Conservation (phyloP, 1,140 invertebrate genomes). For the Macrostomum lignano region DNA sequence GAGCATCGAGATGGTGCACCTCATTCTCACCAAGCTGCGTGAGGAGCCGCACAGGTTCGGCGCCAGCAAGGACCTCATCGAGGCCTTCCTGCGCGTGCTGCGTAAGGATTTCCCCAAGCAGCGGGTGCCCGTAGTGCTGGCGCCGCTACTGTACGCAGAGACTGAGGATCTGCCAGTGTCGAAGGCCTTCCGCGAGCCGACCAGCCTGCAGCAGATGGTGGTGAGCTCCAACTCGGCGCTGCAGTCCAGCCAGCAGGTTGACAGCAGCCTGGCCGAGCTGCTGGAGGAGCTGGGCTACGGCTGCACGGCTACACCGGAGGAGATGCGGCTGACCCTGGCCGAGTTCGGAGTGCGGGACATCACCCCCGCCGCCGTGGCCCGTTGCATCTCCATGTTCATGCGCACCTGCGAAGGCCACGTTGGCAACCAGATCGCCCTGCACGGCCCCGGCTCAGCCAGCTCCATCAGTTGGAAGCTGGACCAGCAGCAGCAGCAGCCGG, state of each 20-base stretch:
- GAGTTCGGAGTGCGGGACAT: constrained; percentile 42
- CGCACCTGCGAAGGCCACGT: constrained; percentile 46
- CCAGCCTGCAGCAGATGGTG: too few relatives aligned
- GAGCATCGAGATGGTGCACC: constrained; percentile 53
- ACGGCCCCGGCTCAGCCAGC: too few relatives aligned
- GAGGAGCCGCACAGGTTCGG: constrained; percentile 31
- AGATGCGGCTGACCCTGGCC: constrained; percentile 50
- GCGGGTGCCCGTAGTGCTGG: constrained; percentile 52
- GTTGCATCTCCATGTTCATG: constrained; percentile 56
- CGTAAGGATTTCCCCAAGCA: constrained; percentile 52
- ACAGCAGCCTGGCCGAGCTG: too few relatives aligned
- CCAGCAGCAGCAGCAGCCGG: too few relatives aligned
- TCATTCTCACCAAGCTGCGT: constrained; percentile 39
- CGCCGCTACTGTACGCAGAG: constrained; percentile 49
- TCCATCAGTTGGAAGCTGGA: too few relatives aligned
- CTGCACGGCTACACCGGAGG: too few relatives aligned
- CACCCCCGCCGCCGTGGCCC: constrained; percentile 46
- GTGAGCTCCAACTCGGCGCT: too few relatives aligned
- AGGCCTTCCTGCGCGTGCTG: constrained; percentile 47
- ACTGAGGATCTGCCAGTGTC: too few relatives aligned
- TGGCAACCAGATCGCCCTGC: too few relatives aligned
- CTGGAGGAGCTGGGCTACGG: too few relatives aligned
- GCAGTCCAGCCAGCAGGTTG: too few relatives aligned
- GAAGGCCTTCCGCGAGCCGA: too few relatives aligned
- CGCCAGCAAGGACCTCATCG: constrained; percentile 37